Conservation (phyloP, 2,888 invertebrate species). For the Thecocarcelia acutangulata region DNA sequence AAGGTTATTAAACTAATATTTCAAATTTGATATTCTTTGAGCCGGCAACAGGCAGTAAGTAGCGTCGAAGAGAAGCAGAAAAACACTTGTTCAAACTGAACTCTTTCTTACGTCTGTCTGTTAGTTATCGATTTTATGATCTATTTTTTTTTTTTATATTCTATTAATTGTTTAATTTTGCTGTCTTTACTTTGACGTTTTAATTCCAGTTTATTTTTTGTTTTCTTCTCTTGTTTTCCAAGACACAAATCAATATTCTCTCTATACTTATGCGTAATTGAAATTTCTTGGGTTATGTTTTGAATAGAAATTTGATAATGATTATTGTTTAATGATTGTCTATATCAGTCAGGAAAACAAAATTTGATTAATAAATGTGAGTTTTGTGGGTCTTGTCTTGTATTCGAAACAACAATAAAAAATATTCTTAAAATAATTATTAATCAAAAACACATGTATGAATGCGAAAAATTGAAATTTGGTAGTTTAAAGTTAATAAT, state of each 20-base stretch:
- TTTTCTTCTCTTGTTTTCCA: neutral
- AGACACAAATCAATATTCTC: slow-evolving; percentile 58
- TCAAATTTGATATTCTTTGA: slow-evolving; percentile 33
- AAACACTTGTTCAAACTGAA: slow-evolving; percentile 67
- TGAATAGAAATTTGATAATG: slow-evolving; percentile 59
- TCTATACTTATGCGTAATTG: slow-evolving; percentile 40
- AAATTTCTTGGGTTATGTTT: slow-evolving; percentile 22
- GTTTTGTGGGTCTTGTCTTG: slow-evolving; percentile 10
- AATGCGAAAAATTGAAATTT: slow-evolving; percentile 51
- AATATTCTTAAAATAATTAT: slow-evolving; percentile 46
- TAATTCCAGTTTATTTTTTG: slow-evolving; percentile 18
- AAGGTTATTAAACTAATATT: slow-evolving; percentile 65
- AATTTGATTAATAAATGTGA: slow-evolving; percentile 28
- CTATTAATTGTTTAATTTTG: slow-evolving; percentile 3
- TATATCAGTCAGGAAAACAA: slow-evolving; percentile 51
- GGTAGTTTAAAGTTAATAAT: slow-evolving; percentile 56
- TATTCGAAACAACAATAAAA: slow-evolving; percentile 51
- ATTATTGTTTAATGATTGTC: slow-evolving; percentile 56
- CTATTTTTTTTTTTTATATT: slow-evolving; percentile 46
- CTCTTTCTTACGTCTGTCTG: slow-evolving; percentile 16
- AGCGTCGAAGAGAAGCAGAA: neutral
- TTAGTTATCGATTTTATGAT: slow-evolving; percentile 64
- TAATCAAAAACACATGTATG: slow-evolving; percentile 42
- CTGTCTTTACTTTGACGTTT: slow-evolving; percentile 17
- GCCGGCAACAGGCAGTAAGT: neutral